Base-by-base conservation (phyloP, 1,140 invertebrate species). In the Tachypleus tridentatus region DNA sequence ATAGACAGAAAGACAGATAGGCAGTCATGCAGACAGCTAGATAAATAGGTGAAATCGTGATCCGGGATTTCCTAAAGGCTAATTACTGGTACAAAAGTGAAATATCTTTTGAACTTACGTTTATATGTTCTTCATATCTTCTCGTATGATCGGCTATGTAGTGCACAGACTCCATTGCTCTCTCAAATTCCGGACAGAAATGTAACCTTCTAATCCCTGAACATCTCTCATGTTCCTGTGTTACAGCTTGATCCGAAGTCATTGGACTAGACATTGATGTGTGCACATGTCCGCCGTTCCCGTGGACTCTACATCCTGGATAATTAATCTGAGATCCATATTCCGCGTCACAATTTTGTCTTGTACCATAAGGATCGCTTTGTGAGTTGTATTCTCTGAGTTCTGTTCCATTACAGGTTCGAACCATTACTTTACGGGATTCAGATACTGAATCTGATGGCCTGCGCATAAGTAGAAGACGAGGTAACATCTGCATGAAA, bases 401-500 rank as follows among this genome's bases (percentile, higher is more conserved):
- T 50, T 69, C 67, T 6, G 67, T 66, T 11, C 67, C 67, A 50
- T 69, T 64, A n/a, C 67, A 69, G 10, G 67, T 69, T 10, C 67
- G 67, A 58, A 69, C 64, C 67, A 69, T 65, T 29, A 68, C 67
- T 60, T 68, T 59, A 11, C 53, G 8, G 5, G 66, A 61, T 8
- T 63, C 64, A 4, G 66, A 29, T 29, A 29, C 63, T 5, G 66
- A 61, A 64, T 70, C 68, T 11, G 66, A 57, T 11, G 77, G 77
- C 52, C 77, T 57, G 56, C 76, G 69, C 76, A 78, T 80, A 48
- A 79, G 73, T n/a, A 79, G 62, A 10, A 78, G 49, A 77, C 85
- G 88, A 49, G 93, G 93, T 73, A 95, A 83, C 72, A 90, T 83
- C 75, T 91, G 84, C 73, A 96, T 91, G 78, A 96, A 97, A 69